Evolutionary conservation across 92 coral and sea anemone species (phyloP).

Genomic region (Anthopleura xanthogrammica): DNA sequence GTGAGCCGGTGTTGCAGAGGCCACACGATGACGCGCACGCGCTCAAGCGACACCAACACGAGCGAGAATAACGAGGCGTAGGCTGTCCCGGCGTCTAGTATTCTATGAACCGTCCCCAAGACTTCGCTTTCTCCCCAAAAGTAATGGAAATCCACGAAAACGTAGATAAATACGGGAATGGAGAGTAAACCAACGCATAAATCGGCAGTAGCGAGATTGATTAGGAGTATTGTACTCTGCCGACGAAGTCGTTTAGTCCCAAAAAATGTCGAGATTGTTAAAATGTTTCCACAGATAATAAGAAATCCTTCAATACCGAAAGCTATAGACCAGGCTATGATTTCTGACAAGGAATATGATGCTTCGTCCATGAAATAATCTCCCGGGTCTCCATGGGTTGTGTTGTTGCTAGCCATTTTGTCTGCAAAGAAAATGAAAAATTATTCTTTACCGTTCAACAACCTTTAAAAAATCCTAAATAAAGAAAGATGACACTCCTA

Average conservation of each 20-base stretch:
- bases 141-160: slow-evolving; percentile 20
- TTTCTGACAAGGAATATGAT: slow-evolving; percentile 24
- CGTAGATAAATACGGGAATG: slow-evolving; percentile 5
- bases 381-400: neutral
- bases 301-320: slow-evolving; percentile 39
- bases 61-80: slow-evolving; percentile 49
- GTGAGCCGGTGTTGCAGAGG: slow-evolving; percentile 31
- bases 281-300: slow-evolving; percentile 41
- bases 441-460: neutral
- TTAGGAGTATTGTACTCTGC: slow-evolving; percentile 31
- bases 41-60: slow-evolving; percentile 50
- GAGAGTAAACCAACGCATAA: slow-evolving; percentile 42
- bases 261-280: slow-evolving; percentile 37
- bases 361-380: neutral
- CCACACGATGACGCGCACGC: slow-evolving; percentile 51
- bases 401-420: slow-evolving; percentile 20
- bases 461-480: neutral
- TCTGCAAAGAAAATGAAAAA: slow-evolving; percentile 3
- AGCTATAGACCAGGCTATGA: slow-evolving; percentile 34
- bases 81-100: slow-evolving; percentile 32
- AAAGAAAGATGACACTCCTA: too few species aligned
- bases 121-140: neutral
- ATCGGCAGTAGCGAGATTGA: slow-evolving; percentile 50
- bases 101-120: slow-evolving; percentile 8
- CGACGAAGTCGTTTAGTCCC: slow-evolving; percentile 38